Conservation (phyloP, 92 coral and sea anemone species). For the Parazoanthus darwini region DNA sequence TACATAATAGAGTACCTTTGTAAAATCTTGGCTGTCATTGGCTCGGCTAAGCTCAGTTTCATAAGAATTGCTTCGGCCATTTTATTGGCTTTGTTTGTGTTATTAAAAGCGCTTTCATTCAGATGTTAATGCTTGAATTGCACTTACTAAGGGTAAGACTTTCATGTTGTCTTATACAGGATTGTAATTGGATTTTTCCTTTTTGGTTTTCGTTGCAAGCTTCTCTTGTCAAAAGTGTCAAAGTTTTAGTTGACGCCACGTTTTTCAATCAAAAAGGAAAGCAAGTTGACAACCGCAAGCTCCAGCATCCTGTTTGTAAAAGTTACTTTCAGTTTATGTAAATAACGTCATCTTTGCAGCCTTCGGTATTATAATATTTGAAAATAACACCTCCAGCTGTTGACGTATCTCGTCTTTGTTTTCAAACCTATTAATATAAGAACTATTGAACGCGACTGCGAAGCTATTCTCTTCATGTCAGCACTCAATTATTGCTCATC, state of each 20-base stretch:
- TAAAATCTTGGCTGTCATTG: conserved; percentile 43
- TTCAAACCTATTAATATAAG: neutral
- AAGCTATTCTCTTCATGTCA: neutral
- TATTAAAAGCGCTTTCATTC: conserved; percentile 54
- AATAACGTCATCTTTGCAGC: conserved; percentile 20
- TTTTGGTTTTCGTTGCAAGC: conserved; percentile 24
- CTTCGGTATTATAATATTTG: neutral
- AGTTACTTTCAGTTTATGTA: conserved; percentile 39
- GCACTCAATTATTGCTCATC: neutral
- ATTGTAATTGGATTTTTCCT: conserved; percentile 55
- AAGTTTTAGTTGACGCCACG: neutral
- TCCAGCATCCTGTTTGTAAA: conserved; percentile 11
- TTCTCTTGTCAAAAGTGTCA: conserved; percentile 11
- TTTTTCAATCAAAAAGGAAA: neutral
- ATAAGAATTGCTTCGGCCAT: conserved; percentile 47
- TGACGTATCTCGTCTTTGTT: conserved; percentile 15
- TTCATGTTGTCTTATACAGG: conserved; percentile 46
- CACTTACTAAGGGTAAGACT: conserved; percentile 51
- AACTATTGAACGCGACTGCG: neutral
- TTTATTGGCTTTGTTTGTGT: conserved; percentile 61
- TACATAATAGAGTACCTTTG: conserved; percentile 51
- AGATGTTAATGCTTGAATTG: conserved; percentile 52
- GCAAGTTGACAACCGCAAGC: neutral
- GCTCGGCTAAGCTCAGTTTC: conserved; percentile 60
- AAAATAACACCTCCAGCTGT: conserved; percentile 8